phyloP scores from a whole-genome alignment of 2,888 invertebrate genomes.

The Drosophila picticornis region DNA sequence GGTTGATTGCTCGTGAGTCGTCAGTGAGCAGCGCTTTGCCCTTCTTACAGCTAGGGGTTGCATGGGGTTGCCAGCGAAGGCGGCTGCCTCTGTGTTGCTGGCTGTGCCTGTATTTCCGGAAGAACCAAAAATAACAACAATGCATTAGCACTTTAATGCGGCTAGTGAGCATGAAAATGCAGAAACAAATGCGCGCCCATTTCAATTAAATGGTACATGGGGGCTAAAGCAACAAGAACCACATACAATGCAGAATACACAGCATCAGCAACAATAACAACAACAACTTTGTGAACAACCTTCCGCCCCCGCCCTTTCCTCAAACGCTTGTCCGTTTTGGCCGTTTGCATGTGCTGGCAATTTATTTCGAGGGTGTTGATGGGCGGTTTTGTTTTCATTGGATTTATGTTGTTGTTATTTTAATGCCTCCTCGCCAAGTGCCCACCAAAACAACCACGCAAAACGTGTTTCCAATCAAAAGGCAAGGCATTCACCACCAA shows the following conservation, averaged over 20 bases:
- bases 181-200: slow-evolving; percentile 78
- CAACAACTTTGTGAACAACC: slow-evolving; percentile 43
- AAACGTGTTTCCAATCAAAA: slow-evolving; percentile 72
- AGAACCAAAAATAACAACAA: slow-evolving; percentile 80
- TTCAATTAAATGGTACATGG: slow-evolving; percentile 80
- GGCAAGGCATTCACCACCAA: slow-evolving; percentile 58
- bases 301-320: slow-evolving; percentile 7
- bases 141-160: slow-evolving; percentile 83
- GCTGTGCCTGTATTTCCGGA: slow-evolving; percentile 21
- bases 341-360: slow-evolving; percentile 60
- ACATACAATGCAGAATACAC: slow-evolving; percentile 32
- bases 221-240: slow-evolving; percentile 45
- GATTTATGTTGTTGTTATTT: slow-evolving; percentile 82
- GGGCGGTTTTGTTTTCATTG: slow-evolving; percentile 84
- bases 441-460: slow-evolving; percentile 57
- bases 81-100: slow-evolving; percentile 15
- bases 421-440: slow-evolving; percentile 65
- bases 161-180: slow-evolving; percentile 78
- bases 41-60: slow-evolving; percentile 62
- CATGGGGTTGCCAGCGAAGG: slow-evolving; percentile 28
- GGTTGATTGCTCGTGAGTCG: slow-evolving; percentile 75
- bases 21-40: slow-evolving; percentile 40
- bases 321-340: slow-evolving; percentile 9
- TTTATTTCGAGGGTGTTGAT: slow-evolving; percentile 81
- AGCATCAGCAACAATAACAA: slow-evolving; percentile 56